phyloP scores from a whole-genome alignment of 92 coral and sea anemone genomes.

The Porites cylindrica region DNA sequence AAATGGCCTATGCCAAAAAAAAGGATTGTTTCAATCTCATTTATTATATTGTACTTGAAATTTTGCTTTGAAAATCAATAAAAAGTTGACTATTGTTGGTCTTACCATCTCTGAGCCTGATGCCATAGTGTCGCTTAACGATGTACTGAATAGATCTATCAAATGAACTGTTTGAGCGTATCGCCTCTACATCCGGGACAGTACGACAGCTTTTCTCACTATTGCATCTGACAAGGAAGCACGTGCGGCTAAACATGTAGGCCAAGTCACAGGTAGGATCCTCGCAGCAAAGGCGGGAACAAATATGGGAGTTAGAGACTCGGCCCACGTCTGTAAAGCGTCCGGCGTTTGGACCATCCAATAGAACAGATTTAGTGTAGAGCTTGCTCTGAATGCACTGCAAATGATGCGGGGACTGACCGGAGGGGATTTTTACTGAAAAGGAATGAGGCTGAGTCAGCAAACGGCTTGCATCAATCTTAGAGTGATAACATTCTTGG shows the following conservation, averaged over 20 bases:
- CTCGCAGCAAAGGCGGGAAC: conserved; percentile 97
- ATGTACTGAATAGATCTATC: conserved; percentile 90
- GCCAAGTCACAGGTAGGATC: conserved; percentile 93
- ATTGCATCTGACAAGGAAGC: conserved; percentile 89
- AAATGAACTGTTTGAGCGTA: conserved; percentile 21
- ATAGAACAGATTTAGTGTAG: conserved; percentile 76
- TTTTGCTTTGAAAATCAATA: too few relatives aligned
- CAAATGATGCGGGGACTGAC: conserved; percentile 93
- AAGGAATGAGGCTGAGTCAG: not conserved
- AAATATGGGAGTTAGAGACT: conserved; percentile 87
- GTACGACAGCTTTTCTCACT: conserved; percentile 91
- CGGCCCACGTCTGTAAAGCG: conserved; percentile 95
- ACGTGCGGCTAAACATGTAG: conserved; percentile 93
- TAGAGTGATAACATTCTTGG: too few relatives aligned
- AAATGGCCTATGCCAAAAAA: too few relatives aligned
- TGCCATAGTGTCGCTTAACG: conserved; percentile 84
- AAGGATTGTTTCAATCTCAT: too few relatives aligned
- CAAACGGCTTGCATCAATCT: too few relatives aligned
- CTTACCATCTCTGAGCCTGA: conserved; percentile 87
- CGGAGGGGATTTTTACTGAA: conserved; percentile 94
- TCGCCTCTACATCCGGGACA: conserved; percentile 59
- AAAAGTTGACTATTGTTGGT: not conserved
- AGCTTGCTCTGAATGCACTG: conserved; percentile 93
- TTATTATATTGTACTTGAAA: too few relatives aligned
- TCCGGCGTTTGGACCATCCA: conserved; percentile 93